Conservation (phyloP, 2,888 invertebrate species). For the Ichneumoninae sp. region DNA sequence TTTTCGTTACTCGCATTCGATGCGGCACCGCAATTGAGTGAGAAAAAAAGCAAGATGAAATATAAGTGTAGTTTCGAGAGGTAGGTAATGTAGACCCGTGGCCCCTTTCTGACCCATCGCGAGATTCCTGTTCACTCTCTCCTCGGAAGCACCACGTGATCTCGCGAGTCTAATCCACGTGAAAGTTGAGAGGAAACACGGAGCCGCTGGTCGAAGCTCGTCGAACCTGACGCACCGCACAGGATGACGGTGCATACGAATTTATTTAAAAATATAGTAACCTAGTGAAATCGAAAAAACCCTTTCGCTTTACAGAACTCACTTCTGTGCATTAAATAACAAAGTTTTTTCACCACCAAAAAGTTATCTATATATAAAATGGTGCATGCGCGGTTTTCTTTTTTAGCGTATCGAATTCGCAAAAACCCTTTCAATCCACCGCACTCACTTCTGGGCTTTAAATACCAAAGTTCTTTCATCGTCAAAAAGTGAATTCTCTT, state of each 20-base stretch:
- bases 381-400: no score
- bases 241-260: neutral
- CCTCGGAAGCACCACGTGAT: slow-evolving; percentile 69
- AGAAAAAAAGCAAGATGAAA: slow-evolving; percentile 14
- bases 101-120: slow-evolving; percentile 31
- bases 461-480: no score
- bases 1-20: slow-evolving; percentile 14
- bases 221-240: slow-evolving; percentile 10
- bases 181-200: slow-evolving; percentile 77
- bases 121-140: slow-evolving; percentile 69
- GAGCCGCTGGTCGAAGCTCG: slow-evolving; percentile 35
- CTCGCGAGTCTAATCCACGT: slow-evolving; percentile 76
- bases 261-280: no score
- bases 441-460: no score
- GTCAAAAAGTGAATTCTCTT: no score
- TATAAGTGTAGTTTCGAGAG: slow-evolving; percentile 9
- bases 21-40: neutral
- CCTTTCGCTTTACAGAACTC: no score
- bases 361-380: no score
- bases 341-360: no score
- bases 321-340: no score
- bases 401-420: no score
- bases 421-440: no score
- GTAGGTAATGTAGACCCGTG: slow-evolving; percentile 34
- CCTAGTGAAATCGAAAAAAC: no score